These are phyloP conservation scores for Campylorhamphus procurvoides DNA, from an alignment of 2,113 vertebrate genomes.

Conservation along the genomic window DNA sequence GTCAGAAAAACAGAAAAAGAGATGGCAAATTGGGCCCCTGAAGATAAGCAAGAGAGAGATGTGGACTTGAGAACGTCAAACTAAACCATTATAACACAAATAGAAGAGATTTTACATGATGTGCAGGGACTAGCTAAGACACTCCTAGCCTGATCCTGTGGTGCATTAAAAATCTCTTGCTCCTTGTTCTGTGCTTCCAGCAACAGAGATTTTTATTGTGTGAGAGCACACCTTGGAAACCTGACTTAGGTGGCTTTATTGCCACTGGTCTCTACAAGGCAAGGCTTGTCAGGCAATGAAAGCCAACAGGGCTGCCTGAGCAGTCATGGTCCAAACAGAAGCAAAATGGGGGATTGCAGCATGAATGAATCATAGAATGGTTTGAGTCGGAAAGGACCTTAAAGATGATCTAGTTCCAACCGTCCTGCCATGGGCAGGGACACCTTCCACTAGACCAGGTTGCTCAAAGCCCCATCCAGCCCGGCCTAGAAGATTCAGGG, in stretches of 20 bases:
- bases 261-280: background rate
- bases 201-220: background rate
- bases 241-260: background rate
- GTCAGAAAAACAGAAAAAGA: background rate
- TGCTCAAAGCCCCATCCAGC: background rate
- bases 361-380: background rate
- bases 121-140: background rate
- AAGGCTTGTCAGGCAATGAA: background rate
- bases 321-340: rapidly evolving
- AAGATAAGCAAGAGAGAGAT: background rate
- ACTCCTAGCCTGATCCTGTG: background rate
- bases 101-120: background rate
- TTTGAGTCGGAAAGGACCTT: background rate
- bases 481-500: background rate
- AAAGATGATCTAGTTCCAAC: background rate
- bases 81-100: background rate
- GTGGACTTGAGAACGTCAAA: background rate
- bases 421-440: background rate
- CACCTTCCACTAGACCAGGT: background rate
- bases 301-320: background rate
- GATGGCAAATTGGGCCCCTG: background rate
- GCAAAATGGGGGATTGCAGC: background rate
- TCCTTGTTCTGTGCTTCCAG: background rate
- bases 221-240: background rate
- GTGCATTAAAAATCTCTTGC: background rate